Conservation (phyloP, 2,888 invertebrate species). For the Hanleya hanleyi region DNA sequence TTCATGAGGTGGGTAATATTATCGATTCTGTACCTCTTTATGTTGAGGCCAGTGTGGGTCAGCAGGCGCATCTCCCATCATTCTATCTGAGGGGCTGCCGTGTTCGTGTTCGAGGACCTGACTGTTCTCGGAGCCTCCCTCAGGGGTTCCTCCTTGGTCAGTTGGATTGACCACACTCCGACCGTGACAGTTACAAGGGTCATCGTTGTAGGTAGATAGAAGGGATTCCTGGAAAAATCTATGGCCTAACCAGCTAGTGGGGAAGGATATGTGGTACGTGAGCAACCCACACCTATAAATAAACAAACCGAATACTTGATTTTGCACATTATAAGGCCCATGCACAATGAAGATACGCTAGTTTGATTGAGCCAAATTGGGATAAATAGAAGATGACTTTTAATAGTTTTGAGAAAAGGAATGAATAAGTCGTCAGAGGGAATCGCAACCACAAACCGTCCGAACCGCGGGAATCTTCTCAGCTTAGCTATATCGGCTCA, state of each 20-base stretch:
- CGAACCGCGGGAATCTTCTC: too few relatives aligned
- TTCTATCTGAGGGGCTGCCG: slow-evolving; percentile 7
- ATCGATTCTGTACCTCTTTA: not conserved
- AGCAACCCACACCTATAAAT: slow-evolving; percentile 60
- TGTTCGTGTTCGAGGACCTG: not conserved
- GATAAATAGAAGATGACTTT: too few relatives aligned
- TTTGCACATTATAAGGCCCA: not conserved
- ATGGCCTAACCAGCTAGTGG: slow-evolving; percentile 43
- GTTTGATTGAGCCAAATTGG: too few relatives aligned
- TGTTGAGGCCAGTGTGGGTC: not conserved
- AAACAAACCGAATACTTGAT: not conserved
- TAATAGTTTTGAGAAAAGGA: too few relatives aligned
- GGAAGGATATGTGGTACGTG: slow-evolving; percentile 56
- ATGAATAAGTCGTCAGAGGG: too few relatives aligned
- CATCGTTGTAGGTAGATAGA: slow-evolving; percentile 29
- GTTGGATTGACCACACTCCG: not conserved
- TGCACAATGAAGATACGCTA: too few relatives aligned
- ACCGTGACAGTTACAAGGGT: slow-evolving; percentile 40
- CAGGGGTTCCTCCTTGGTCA: not conserved
- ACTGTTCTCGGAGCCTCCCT: not conserved
- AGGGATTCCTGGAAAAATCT: slow-evolving; percentile 40
- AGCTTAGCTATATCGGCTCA: too few relatives aligned
- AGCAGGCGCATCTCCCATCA: slow-evolving; percentile 31
- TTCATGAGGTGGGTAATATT: not conserved
- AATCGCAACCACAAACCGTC: too few relatives aligned